phyloP scores from a whole-genome alignment of 2,888 invertebrate genomes.

The Drosophila meridiana region DNA sequence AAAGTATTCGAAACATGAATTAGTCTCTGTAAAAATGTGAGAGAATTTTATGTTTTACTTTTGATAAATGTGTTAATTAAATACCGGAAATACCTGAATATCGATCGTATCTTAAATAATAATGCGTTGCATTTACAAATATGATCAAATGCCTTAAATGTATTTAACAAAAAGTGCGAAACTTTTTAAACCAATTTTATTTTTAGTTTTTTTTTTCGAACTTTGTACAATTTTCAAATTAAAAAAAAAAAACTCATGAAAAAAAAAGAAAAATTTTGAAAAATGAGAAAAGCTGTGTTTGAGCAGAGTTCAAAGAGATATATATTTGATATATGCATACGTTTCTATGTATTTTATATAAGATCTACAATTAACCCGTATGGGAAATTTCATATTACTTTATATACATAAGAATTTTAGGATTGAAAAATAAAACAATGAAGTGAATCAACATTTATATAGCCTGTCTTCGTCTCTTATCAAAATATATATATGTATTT shows the following conservation, averaged over 20 bases:
- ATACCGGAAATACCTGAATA: constrained; percentile 1
- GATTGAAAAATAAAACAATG: neutral
- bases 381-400: neutral
- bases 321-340: neutral
- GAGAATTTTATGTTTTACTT: neutral
- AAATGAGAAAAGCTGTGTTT: constrained; percentile 6
- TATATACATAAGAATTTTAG: neutral
- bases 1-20: constrained; percentile 59
- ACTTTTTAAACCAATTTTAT: constrained; percentile 25
- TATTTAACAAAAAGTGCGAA: neutral
- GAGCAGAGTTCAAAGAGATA: constrained; percentile 3
- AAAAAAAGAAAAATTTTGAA: neutral
- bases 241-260: neutral
- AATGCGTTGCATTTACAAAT: constrained; percentile 3
- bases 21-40: constrained; percentile 26
- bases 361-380: neutral
- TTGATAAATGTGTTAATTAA: constrained; percentile 2
- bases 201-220: neutral
- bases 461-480: neutral
- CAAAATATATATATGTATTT: neutral
- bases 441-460: neutral
- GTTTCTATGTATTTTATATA: neutral
- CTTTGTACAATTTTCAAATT: constrained; percentile 5
- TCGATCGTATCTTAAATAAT: neutral
- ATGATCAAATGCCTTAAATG: constrained; percentile 2